Conservation (phyloP, 2,113 vertebrate genomes). For the Hymenochirus boettgeri region DNA sequence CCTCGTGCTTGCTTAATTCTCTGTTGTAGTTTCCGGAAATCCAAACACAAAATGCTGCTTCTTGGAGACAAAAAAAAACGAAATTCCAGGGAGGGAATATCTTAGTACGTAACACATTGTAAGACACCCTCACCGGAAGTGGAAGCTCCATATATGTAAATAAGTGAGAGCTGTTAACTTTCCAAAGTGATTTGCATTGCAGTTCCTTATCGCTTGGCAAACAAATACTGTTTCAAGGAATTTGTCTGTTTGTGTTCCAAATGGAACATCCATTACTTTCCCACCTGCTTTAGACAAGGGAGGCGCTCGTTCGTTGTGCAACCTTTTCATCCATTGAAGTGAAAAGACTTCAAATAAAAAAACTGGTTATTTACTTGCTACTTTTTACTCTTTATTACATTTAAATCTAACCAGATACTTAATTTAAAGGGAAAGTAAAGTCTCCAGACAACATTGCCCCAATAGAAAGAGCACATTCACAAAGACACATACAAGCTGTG, state of each 20-base stretch:
- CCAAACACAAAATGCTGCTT: conserved; percentile 8
- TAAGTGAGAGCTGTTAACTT: not conserved
- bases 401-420: no score
- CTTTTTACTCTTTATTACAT: no score
- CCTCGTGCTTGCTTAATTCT: conserved; percentile 32
- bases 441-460: no score
- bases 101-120: conserved; percentile 23
- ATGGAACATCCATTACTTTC: conserved; percentile 14
- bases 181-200: not conserved
- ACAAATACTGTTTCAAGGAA: not conserved
- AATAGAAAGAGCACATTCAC: no score
- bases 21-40: conserved; percentile 35
- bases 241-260: conserved; percentile 11
- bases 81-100: conserved; percentile 11
- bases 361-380: no score
- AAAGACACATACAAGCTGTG: no score
- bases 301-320: not conserved
- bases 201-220: conserved; percentile 32
- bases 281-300: conserved; percentile 17
- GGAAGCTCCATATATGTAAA: conserved; percentile 35
- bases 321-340: not conserved
- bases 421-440: no score
- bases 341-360: not conserved
- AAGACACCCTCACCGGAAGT: not conserved
- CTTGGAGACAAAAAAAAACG: conserved; percentile 23